Base-by-base conservation (phyloP, 2,113 vertebrate genomes). In the Cacatua alba region DNA sequence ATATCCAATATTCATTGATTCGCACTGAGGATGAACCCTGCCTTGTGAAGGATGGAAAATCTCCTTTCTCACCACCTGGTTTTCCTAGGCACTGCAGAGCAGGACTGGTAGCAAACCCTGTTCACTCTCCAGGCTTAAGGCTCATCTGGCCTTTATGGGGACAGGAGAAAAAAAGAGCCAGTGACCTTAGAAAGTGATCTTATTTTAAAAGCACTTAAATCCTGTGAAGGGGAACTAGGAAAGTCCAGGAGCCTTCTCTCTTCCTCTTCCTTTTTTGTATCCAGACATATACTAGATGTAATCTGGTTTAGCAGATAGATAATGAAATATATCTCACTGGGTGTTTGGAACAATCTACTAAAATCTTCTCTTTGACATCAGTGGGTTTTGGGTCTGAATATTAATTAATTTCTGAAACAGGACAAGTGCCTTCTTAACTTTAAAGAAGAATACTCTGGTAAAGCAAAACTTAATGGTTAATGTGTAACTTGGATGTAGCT, bases 191-290 rank as follows among this genome's bases (percentile, higher is more conserved):
- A 75, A 85, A 76, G 2, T 4, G 5, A 76, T 3, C 7, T 39
- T 7, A 23, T 39, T 89, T 43, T 53, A 39, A 51, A 37, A 63
- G 23, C 13, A 33, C 11, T 7, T 41, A 65, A 62, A 41, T 37
- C 18, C 28, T 70, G 28, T 4, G 0, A 63, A 63, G 17, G 1
- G 1, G 7, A 28, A 11, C 1, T 17, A 53, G 28, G 28, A 86
- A 80, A 86, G 6, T 3, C 21, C 49, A 67, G 49, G 9, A 62
- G 1, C 19, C 6, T 74, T 89, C 3, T 64, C 5, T 51, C 6
- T 10, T 84, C 14, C 28, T 44, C 14, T 17, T 78, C 35, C 8
- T 37, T 33, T 69, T 81, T 39, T 51, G 49, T 31, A 69, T 25
- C 10, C 5, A 69, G 29, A 5, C 10, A 62, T 1, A 1, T 46